Conservation (phyloP, 2,888 invertebrate genomes). For the Patella depressa region DNA sequence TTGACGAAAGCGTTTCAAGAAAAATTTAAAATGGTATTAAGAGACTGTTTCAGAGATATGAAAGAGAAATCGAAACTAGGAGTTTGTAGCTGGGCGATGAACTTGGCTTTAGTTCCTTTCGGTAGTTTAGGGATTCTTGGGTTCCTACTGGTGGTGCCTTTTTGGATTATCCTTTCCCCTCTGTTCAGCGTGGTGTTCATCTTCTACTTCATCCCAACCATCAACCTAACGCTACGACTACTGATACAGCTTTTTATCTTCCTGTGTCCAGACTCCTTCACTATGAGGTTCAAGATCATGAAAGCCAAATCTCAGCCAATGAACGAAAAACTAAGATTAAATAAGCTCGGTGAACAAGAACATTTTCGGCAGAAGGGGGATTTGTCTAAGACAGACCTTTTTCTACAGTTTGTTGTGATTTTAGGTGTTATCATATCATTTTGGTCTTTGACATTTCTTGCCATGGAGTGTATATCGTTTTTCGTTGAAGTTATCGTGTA, state of each 20-base stretch:
- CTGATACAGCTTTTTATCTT: conserved; percentile 51
- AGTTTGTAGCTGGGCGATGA: conserved; percentile 45
- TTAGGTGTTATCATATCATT: conserved; percentile 51
- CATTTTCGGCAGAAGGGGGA: conserved; percentile 35
- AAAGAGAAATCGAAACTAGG: conserved; percentile 38
- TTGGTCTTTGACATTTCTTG: conserved; percentile 55
- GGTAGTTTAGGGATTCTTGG: conserved; percentile 57
- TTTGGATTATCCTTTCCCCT: conserved; percentile 52
- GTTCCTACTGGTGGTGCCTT: conserved; percentile 52
- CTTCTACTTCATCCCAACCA: conserved; percentile 61
- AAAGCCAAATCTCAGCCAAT: neutral
- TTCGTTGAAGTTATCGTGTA: conserved; percentile 63
- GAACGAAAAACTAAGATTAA: conserved; percentile 25
- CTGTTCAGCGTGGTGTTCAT: conserved; percentile 47
- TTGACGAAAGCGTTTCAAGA: conserved; percentile 42
- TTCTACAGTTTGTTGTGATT: conserved; percentile 44
- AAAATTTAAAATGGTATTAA: conserved; percentile 44
- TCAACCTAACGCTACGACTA: conserved; percentile 58
- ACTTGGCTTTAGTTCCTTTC: conserved; percentile 59
- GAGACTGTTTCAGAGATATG: conserved; percentile 57
- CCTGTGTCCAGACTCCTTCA: conserved; percentile 40
- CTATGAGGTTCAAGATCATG: neutral
- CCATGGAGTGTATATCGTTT: conserved; percentile 62
- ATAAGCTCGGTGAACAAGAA: conserved; percentile 35
- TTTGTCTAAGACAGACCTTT: conserved; percentile 21